These are phyloP conservation scores for Sturnira hondurensis DNA, from an alignment of 2,113 vertebrate species.

Conservation along the genomic window DNA sequence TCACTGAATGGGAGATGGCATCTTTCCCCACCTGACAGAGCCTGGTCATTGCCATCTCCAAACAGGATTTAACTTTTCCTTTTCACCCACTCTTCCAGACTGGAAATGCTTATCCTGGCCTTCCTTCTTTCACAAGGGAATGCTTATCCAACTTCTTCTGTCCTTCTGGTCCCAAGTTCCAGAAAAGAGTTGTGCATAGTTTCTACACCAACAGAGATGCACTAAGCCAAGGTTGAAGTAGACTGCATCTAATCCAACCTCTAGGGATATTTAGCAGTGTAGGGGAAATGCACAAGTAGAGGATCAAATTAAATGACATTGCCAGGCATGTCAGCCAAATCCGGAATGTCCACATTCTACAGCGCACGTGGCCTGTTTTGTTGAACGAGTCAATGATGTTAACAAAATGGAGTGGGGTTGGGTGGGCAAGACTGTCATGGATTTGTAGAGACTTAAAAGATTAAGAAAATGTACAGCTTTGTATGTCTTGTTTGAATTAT, in stretches of 20 bases:
- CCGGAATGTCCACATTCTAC: neutral
- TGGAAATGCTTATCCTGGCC: neutral
- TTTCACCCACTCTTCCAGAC: neutral
- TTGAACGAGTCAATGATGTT: neutral
- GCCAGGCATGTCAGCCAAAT: neutral
- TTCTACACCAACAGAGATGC: neutral
- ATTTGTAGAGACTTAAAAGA: neutral
- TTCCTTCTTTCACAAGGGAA: neutral
- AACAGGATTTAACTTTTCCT: neutral
- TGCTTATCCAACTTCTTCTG: neutral
- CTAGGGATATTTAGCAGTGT: neutral
- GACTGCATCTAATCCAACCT: neutral
- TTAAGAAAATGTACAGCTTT: neutral
- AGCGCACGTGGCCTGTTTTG: neutral
- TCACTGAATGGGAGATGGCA: neutral
- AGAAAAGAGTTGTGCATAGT: neutral
- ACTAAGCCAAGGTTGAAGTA: neutral
- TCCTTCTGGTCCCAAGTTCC: neutral
- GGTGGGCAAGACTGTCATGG: neutral
- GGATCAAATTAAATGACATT: neutral
- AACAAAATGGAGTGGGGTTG: neutral
- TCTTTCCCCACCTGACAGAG: neutral
- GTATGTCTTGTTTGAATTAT: neutral
- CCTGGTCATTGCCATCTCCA: neutral
- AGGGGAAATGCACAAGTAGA: neutral